A percentile compares a stretch with the other conserved stretches of the same genome.
phyloP scores from a whole-genome alignment of 2,797 vertebrate genomes.

The Mormyrus proboscirostris region DNA sequence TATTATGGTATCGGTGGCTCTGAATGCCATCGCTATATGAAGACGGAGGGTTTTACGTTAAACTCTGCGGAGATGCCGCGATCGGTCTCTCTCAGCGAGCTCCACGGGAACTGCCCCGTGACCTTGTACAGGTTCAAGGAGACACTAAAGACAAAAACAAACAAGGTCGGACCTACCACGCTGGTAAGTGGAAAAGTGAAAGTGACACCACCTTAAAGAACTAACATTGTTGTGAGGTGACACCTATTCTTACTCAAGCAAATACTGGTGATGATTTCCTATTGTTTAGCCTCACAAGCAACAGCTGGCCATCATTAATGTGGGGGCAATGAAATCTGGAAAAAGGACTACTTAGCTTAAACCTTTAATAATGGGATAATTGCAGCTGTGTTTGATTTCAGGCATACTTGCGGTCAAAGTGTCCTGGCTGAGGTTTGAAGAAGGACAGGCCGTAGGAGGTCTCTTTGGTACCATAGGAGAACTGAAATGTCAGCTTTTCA shows the following conservation, averaged over 20 bases:
- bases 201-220: not conserved
- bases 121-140: constrained; percentile 89
- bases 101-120: constrained; percentile 95
- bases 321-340: not conserved
- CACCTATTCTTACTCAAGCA: not conserved
- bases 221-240: not conserved
- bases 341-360: not conserved
- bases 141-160: constrained; percentile 62
- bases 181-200: not conserved
- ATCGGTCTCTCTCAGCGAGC: constrained; percentile 91
- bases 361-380: not conserved
- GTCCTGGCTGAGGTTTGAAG: constrained; percentile 87
- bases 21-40: not conserved
- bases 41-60: constrained; percentile 63
- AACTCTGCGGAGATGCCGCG: constrained; percentile 81
- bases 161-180: not conserved
- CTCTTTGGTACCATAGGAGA: constrained; percentile 97
- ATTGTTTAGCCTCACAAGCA: not conserved
- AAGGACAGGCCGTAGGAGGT: constrained; percentile 90
- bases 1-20: not conserved
- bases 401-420: constrained; percentile 86
- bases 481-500: constrained; percentile 94
- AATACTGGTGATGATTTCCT: not conserved
- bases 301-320: not conserved
- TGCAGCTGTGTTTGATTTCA: not conserved